Evolutionary conservation across 2,113 vertebrate species (phyloP).

Genomic region (Sceloporus tristichus): DNA sequence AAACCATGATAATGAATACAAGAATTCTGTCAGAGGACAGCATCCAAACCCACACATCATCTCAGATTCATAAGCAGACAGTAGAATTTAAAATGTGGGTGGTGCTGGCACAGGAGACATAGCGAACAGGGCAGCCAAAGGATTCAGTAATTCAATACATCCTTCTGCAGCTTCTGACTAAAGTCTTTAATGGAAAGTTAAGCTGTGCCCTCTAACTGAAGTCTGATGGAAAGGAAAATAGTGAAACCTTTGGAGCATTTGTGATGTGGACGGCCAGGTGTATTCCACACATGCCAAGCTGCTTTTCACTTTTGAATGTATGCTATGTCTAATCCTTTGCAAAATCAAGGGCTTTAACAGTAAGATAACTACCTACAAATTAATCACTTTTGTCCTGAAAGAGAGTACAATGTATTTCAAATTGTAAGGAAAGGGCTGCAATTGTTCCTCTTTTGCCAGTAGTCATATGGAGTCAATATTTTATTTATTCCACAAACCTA

Average conservation of each 20-base stretch:
- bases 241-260: background rate
- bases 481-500: background rate
- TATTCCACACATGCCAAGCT: slow-evolving; percentile 40
- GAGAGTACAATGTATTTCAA: background rate
- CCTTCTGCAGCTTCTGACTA: background rate
- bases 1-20: slow-evolving; percentile 23
- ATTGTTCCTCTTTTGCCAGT: background rate
- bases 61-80: background rate
- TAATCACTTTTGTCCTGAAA: slow-evolving; percentile 5
- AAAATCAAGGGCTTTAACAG: no score
- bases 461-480: background rate
- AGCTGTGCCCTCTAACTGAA: slow-evolving; percentile 6
- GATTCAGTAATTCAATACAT: slow-evolving; percentile 8
- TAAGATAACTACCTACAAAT: background rate
- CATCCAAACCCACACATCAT: slow-evolving; percentile 2
- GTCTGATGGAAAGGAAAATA: slow-evolving; percentile 28
- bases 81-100: background rate
- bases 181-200: slow-evolving; percentile 7
- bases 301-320: slow-evolving; percentile 20
- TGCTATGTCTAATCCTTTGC: slow-evolving; percentile 36
- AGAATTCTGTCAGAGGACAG: slow-evolving; percentile 5
- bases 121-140: background rate
- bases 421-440: no score
- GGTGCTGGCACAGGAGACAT: background rate
- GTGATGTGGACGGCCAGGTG: slow-evolving; percentile 1